A percentile compares a stretch with the other conserved stretches of the same genome.
phyloP scores from a whole-genome alignment of 1,140 invertebrate genomes.

The Leptopilina clavipes region DNA sequence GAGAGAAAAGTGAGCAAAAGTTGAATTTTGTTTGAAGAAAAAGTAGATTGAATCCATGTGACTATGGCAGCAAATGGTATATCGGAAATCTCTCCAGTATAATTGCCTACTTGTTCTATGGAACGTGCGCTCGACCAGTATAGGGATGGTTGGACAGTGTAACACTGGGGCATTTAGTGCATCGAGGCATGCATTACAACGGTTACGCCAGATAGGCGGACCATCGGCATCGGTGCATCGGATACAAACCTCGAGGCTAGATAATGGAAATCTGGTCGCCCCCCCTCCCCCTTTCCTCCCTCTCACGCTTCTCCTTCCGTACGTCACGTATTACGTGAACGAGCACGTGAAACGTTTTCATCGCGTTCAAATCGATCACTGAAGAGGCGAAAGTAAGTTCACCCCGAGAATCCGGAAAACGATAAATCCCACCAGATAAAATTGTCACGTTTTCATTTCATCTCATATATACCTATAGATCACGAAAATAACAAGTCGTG shows the following conservation, averaged over 20 bases:
- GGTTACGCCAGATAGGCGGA: slow-evolving; percentile 35
- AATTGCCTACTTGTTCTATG: slow-evolving; percentile 47
- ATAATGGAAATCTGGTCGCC: slow-evolving; percentile 41
- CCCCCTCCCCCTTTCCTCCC: too few species aligned
- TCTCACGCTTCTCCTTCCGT: too few species aligned
- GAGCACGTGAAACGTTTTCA: slow-evolving; percentile 42
- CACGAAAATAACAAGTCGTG: not conserved
- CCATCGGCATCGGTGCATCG: slow-evolving; percentile 36
- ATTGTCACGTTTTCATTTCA: slow-evolving; percentile 7
- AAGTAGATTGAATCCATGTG: slow-evolving; percentile 32
- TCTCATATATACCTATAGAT: not conserved
- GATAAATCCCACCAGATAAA: slow-evolving; percentile 17
- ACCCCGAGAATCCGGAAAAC: slow-evolving; percentile 24
- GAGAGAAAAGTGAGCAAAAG: not conserved
- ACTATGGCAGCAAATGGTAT: slow-evolving; percentile 44
- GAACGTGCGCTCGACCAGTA: slow-evolving; percentile 38
- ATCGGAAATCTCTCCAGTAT: slow-evolving; percentile 49
- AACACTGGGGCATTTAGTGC: slow-evolving; percentile 39
- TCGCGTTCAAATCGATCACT: slow-evolving; percentile 51
- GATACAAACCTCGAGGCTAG: slow-evolving; percentile 26
- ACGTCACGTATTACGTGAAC: slow-evolving; percentile 37
- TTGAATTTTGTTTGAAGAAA: slow-evolving; percentile 35
- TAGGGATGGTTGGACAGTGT: slow-evolving; percentile 37
- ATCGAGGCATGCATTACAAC: slow-evolving; percentile 38
- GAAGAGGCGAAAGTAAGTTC: slow-evolving; percentile 42